A percentile compares a stretch with the other conserved stretches of the same genome.
Conservation (phyloP, 2,113 vertebrate species). For the Pseudorhombus dupliciocellatus region DNA sequence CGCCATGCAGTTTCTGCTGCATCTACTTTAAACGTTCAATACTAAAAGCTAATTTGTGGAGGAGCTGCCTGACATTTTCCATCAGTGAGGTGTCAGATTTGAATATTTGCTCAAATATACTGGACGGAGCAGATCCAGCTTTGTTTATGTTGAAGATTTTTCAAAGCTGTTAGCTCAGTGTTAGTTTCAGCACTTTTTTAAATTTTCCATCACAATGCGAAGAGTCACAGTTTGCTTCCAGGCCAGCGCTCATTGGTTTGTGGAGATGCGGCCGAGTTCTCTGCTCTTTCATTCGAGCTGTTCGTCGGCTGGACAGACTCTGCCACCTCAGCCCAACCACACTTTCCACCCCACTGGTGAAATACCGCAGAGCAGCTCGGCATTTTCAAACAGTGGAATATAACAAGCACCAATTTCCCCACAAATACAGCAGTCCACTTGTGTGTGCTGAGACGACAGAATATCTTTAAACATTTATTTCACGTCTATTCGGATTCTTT, state of each 20-base stretch:
- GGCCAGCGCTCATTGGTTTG: not conserved
- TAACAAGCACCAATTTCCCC: too few species aligned
- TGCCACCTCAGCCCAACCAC: constrained; percentile 68
- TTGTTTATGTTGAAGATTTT: not conserved
- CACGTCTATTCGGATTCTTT: too few species aligned
- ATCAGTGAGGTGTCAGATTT: constrained; percentile 4
- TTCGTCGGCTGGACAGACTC: not conserved
- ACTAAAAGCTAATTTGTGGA: too few species aligned
- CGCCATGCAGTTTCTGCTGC: too few species aligned
- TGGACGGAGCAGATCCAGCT: constrained; percentile 18
- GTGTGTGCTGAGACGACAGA: too few species aligned
- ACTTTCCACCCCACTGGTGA: constrained; percentile 65
- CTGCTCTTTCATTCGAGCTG: not conserved
- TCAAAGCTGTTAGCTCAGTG: constrained; percentile 48
- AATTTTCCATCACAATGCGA: constrained; percentile 3
- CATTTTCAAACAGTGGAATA: too few species aligned
- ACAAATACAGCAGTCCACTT: too few species aligned
- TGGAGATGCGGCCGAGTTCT: not conserved
- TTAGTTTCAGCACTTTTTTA: constrained; percentile 27
- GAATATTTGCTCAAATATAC: constrained; percentile 5
- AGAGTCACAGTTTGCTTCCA: constrained; percentile 54
- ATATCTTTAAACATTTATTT: too few species aligned
- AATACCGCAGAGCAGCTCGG: constrained; percentile 72
- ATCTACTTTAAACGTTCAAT: too few species aligned
- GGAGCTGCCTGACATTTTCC: not conserved